Evolutionary conservation across 2,888 invertebrate genomes (phyloP).

Genomic region (Aplocera efformata): DNA sequence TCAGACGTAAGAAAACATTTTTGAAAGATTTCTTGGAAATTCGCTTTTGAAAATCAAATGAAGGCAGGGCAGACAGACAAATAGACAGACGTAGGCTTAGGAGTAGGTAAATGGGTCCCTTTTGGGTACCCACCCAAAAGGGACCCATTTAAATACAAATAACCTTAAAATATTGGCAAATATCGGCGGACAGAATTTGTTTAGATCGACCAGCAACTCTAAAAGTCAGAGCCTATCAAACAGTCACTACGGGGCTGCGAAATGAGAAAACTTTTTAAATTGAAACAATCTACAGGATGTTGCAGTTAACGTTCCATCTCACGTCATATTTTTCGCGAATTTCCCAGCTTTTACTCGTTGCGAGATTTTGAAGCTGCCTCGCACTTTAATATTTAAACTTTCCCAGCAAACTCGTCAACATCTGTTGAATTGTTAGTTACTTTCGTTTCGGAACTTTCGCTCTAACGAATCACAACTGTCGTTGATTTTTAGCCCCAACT

Average conservation of each 20-base stretch:
- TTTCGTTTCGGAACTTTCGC: not conserved
- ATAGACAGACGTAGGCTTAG: too few species aligned
- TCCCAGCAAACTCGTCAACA: not conserved
- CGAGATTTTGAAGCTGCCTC: not conserved
- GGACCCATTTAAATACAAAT: too few species aligned
- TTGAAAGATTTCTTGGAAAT: too few species aligned
- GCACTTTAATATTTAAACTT: conserved; percentile 4
- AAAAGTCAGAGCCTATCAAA: conserved; percentile 11
- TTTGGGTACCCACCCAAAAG: too few species aligned
- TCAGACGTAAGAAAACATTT: too few species aligned
- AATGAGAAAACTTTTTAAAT: conserved; percentile 69
- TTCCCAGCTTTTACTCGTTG: not conserved
- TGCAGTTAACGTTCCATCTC: conserved; percentile 1
- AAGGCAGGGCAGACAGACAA: too few species aligned
- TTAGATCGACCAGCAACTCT: conserved; percentile 3
- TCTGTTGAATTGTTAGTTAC: conserved; percentile 6
- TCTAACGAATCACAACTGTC: not conserved
- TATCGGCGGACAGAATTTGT: too few species aligned
- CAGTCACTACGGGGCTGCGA: conserved; percentile 28
- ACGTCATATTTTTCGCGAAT: conserved; percentile 7
- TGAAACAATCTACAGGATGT: conserved; percentile 44
- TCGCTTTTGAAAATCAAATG: too few species aligned
- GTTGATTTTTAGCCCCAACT: too few species aligned
- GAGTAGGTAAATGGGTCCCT: too few species aligned
- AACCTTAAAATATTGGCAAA: too few species aligned